Conservation (phyloP, 1,140 invertebrate genomes). For the Lordiphosa mommai region DNA sequence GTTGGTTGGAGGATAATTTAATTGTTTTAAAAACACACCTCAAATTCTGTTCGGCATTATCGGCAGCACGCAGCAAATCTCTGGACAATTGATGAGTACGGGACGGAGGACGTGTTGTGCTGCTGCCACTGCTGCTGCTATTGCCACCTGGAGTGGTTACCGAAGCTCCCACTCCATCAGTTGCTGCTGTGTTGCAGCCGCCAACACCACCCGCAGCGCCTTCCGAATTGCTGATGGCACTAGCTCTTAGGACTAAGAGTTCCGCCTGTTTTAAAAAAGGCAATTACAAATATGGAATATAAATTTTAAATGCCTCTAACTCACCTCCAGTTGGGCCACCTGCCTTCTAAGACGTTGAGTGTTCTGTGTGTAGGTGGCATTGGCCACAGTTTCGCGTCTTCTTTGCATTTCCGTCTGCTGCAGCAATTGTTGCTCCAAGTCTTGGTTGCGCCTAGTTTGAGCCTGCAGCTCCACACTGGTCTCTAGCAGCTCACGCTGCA, state of each 20-base stretch:
- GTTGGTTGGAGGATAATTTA: too few relatives aligned
- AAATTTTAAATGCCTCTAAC: background rate
- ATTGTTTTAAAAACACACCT: conserved; percentile 79
- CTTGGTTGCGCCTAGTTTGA: conserved; percentile 80
- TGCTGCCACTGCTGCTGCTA: conserved; percentile 53
- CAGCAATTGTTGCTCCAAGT: conserved; percentile 82
- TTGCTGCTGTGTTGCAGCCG: conserved; percentile 17
- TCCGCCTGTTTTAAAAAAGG: conserved; percentile 66
- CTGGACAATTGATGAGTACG: conserved; percentile 69
- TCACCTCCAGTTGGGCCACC: conserved; percentile 82
- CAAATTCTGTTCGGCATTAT: conserved; percentile 84
- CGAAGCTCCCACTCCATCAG: conserved; percentile 31
- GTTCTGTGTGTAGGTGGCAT: conserved; percentile 79
- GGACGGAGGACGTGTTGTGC: conserved; percentile 57
- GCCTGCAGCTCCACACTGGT: conserved; percentile 81
- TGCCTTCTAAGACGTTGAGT: conserved; percentile 82
- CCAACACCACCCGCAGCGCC: conserved; percentile 17
- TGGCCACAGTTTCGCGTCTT: conserved; percentile 69
- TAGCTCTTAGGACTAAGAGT: conserved; percentile 77
- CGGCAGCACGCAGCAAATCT: conserved; percentile 83
- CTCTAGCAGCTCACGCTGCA: conserved; percentile 82
- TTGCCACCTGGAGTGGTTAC: conserved; percentile 24
- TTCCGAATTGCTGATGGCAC: conserved; percentile 70
- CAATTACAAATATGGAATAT: background rate
- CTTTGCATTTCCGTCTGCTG: conserved; percentile 78